A percentile compares a stretch with the other conserved stretches of the same genome.
phyloP scores from a whole-genome alignment of 2,888 invertebrate genomes.

The Apomyelois bistriatella region DNA sequence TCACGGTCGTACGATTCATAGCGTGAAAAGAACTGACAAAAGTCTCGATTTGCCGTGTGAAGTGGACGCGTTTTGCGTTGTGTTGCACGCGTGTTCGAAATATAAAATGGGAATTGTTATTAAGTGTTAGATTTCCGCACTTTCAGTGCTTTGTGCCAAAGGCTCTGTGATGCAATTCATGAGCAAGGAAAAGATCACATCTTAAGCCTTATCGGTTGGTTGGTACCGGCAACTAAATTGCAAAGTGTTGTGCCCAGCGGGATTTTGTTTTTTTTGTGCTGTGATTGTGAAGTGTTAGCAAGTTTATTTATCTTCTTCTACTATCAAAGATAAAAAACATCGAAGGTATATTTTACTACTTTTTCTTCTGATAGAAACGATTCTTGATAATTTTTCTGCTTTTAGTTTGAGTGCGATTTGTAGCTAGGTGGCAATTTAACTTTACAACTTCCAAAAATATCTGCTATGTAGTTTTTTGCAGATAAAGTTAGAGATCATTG shows the following conservation, averaged over 20 bases:
- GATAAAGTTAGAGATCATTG: too few species aligned
- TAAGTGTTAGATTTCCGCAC: not conserved
- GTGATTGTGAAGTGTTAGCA: not conserved
- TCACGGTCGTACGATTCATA: not conserved
- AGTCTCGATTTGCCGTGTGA: not conserved
- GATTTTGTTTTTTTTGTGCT: slow-evolving; percentile 3
- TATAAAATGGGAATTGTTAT: not conserved
- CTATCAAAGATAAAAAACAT: too few species aligned
- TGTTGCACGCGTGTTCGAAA: not conserved
- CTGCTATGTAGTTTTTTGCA: too few species aligned
- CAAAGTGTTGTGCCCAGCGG: not conserved
- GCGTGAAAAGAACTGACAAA: not conserved
- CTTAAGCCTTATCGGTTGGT: slow-evolving; percentile 14
- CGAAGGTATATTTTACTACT: not conserved
- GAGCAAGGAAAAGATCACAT: slow-evolving; percentile 22
- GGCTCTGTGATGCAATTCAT: slow-evolving; percentile 52
- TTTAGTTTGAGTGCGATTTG: too few species aligned
- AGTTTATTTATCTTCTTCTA: not conserved
- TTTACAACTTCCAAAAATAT: too few species aligned
- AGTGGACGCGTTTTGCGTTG: not conserved
- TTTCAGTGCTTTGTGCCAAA: slow-evolving; percentile 19
- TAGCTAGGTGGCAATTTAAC: too few species aligned
- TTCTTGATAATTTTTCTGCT: too few species aligned
- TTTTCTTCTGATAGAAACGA: not conserved
- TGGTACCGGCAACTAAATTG: not conserved